These are phyloP conservation scores for Laupala kohalensis DNA, from an alignment of 1,140 invertebrate genomes.

Conservation along the genomic window DNA sequence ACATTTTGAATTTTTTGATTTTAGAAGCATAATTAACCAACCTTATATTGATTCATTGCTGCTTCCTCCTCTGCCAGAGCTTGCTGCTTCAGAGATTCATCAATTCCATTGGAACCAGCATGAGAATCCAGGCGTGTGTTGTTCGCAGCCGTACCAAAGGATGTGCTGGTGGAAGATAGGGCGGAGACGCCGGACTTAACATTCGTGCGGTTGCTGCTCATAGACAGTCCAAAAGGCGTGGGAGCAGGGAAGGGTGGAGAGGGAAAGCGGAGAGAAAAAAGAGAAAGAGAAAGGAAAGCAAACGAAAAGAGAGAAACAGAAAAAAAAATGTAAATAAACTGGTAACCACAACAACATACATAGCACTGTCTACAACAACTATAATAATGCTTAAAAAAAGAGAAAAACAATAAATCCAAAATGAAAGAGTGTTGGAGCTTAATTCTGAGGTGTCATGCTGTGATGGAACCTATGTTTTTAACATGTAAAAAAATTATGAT, in stretches of 20 bases:
- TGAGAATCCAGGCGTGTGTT: constrained; percentile 53
- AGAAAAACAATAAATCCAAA: constrained; percentile 1
- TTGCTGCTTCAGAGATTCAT: constrained; percentile 72
- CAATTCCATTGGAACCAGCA: constrained; percentile 45
- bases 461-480: no score
- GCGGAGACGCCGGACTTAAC: constrained; percentile 79
- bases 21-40: no score
- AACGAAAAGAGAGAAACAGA: constrained; percentile 31
- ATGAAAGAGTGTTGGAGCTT: neutral
- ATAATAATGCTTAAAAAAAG: constrained; percentile 24
- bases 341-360: neutral
- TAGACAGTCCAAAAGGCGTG: constrained; percentile 10
- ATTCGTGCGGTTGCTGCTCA: constrained; percentile 65
- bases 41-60: constrained; percentile 89
- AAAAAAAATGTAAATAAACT: constrained; percentile 29
- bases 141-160: constrained; percentile 67
- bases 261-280: constrained; percentile 17
- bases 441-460: neutral
- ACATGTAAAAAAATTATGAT: neutral
- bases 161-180: constrained; percentile 73
- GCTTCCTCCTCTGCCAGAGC: constrained; percentile 90
- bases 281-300: constrained; percentile 27
- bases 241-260: neutral
- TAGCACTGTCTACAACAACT: constrained; percentile 29
- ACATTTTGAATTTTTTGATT: no score